Base-by-base conservation (phyloP, 2,113 vertebrate genomes). In the Syrmaticus mikado region DNA sequence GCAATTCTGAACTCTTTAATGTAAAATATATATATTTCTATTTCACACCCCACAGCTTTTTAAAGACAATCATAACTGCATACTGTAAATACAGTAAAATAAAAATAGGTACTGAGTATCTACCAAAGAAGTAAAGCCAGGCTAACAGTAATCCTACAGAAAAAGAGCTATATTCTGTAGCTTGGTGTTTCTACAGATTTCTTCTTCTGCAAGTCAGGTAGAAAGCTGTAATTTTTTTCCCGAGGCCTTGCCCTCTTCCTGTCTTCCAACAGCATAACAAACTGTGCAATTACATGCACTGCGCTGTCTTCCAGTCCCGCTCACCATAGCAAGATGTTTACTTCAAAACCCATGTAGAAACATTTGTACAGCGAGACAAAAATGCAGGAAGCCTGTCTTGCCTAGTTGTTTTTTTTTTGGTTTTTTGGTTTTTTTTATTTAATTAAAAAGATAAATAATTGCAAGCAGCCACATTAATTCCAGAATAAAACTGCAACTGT, bases 1-100 rank as follows among this genome's bases (percentile, higher is more conserved):
- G 65, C 74, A 87, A 40, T 95, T 92, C 90, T 62, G 36, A 93
- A 50, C 45, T 27, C 58, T 90, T 92, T 94, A 92, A 96, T 85
- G 79, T 90, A 90, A 85, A 90, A 95, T 67, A 91, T 41, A 77
- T 84, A 50, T 86, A 94, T 90, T 94, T 68, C 76, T 81, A 92
- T 85, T 96, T 95, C 90, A 91, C 70, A 96, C 57, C 52, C 72
- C 82, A 90, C 92, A 94, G 89, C 83, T 90, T 96, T 95, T 86
- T 90, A 83, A 92, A 80, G 87, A 81, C 61, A 94, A 91, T 87
- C 73, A 65, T 83, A 77, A 94, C 86, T 34, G 34, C 52, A 80
- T 52, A 38, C 72, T 71, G 57, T 90, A 95, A 95, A 95, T 92
- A 95, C 0, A 64, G 67, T 55, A 66, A 94, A 86, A 95, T 48